Evolutionary conservation across 1,140 invertebrate genomes (phyloP).

Genomic region (Solen grandis): DNA sequence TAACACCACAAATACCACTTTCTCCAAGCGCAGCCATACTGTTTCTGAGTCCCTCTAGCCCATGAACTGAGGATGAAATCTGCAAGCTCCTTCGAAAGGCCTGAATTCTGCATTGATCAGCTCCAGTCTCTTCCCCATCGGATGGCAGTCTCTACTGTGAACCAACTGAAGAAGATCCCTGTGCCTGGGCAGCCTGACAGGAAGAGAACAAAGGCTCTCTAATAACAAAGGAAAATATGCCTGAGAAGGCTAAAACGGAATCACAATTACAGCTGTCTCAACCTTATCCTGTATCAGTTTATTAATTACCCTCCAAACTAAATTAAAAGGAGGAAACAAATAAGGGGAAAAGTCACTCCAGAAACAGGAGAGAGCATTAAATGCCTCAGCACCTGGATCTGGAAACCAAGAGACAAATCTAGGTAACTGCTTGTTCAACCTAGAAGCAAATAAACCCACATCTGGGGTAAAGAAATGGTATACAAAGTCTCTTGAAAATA

Average conservation of each 20-base stretch:
- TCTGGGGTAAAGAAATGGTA: constrained; percentile 25
- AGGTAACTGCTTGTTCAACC: too few species aligned
- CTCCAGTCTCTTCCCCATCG: not conserved
- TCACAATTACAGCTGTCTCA: not conserved
- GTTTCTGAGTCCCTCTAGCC: too few species aligned
- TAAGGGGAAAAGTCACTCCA: constrained; percentile 22
- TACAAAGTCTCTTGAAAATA: too few species aligned
- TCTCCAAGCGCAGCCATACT: constrained; percentile 9
- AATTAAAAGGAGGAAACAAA: constrained; percentile 24
- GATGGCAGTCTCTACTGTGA: not conserved
- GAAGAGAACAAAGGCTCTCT: constrained; percentile 11
- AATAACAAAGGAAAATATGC: constrained; percentile 23
- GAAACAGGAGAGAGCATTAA: constrained; percentile 22
- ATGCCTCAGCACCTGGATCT: too few species aligned
- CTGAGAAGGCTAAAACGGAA: constrained; percentile 21
- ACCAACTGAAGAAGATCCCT: not conserved
- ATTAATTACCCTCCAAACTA: constrained; percentile 1
- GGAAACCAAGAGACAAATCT: too few species aligned
- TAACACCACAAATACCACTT: not conserved
- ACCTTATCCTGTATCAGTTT: constrained; percentile 25
- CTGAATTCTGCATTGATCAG: not conserved
- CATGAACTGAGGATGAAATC: not conserved
- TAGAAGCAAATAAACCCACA: too few species aligned
- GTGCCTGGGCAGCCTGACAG: constrained; percentile 5
- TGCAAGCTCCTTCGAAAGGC: not conserved